Base-by-base conservation (phyloP, 2,888 invertebrate species). In the Hymenopus coronatus region DNA sequence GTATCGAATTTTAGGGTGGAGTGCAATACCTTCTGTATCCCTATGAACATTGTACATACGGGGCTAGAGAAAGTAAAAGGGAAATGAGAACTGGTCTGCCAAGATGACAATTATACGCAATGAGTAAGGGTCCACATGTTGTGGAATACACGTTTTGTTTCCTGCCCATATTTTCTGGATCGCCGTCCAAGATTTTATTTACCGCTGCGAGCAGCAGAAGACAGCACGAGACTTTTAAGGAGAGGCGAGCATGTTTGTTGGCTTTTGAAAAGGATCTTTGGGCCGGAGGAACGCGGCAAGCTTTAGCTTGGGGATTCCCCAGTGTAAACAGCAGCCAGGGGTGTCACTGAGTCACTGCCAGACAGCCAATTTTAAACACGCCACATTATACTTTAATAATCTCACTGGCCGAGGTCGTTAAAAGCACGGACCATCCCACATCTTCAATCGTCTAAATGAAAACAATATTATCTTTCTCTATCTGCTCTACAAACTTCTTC, bases 271-370 rank as follows among this genome's bases (percentile, higher is more conserved):
- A 70, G 54, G 46, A 46, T 46, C 46, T 46, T 46, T 46, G 15
- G 54, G 54, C 1, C 14, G 54, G 15, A 15, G 14, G 15, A 2
- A 85, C 27, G 54, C 54, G 54, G 54, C 54, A 3, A 70, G 54
- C 54, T 54, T 46, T 46, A 40, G 28, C 28, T 28, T 85, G 86
- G 86, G 86, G 86, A 86, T 86, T 86, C 86, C 86, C 86, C 86
- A 81, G 81, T 86, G 86, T 86, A 86, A 86, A 86, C 86, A 86
- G 86, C 40, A 12, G 81, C 86, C 70, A 86, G 86, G 86, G 86
- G 86, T 86, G 86, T 86, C 86, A 81, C 70, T 70, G 54, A 70
- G 54, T 70, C 54, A 70, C 54, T 70, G 20, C 54, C 20, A 20
- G 20, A 25, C 54, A 70, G 20, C 54, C 54, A 15, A 14, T 54